Evolutionary conservation across 2,888 invertebrate genomes (phyloP).

Genomic region (Liopterus haemorrhoidalis): DNA sequence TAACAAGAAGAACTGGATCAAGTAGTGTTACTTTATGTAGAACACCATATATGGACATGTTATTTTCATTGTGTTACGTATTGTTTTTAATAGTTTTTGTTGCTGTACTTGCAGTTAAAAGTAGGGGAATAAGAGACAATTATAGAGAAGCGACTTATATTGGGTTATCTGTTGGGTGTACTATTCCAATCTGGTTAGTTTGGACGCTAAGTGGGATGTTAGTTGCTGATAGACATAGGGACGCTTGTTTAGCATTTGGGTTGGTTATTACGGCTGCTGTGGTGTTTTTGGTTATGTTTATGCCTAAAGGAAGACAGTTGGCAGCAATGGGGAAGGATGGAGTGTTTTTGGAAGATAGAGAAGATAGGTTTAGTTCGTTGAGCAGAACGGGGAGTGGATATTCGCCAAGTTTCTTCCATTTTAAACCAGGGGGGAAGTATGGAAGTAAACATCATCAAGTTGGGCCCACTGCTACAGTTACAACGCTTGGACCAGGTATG

Average conservation of each 20-base stretch:
- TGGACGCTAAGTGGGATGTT: constrained; percentile 80
- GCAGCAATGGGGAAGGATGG: constrained; percentile 90
- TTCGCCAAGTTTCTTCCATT: constrained; percentile 88
- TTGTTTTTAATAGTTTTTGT: constrained; percentile 80
- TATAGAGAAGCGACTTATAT: constrained; percentile 91
- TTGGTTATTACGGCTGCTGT: constrained; percentile 77
- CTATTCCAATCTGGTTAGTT: constrained; percentile 79
- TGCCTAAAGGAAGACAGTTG: constrained; percentile 85
- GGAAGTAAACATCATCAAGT: constrained; percentile 49
- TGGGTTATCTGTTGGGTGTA: constrained; percentile 78
- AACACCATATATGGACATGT: constrained; percentile 63
- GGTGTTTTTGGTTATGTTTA: constrained; percentile 89
- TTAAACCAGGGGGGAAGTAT: constrained; percentile 81
- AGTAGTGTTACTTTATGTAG: constrained; percentile 52
- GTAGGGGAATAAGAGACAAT: constrained; percentile 85
- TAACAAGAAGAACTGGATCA: constrained; percentile 26
- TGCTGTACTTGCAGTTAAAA: constrained; percentile 75
- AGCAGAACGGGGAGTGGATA: constrained; percentile 75
- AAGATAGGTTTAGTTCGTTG: constrained; percentile 75
- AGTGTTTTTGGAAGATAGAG: constrained; percentile 72
- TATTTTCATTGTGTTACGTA: constrained; percentile 76
- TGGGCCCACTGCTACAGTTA: constrained; percentile 37
- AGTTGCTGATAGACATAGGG: constrained; percentile 70
- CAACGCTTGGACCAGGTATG: constrained; percentile 42
- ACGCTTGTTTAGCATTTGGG: constrained; percentile 86